These are phyloP conservation scores for Mustela nigripes DNA, from an alignment of 2,113 vertebrate species.

Conservation along the genomic window DNA sequence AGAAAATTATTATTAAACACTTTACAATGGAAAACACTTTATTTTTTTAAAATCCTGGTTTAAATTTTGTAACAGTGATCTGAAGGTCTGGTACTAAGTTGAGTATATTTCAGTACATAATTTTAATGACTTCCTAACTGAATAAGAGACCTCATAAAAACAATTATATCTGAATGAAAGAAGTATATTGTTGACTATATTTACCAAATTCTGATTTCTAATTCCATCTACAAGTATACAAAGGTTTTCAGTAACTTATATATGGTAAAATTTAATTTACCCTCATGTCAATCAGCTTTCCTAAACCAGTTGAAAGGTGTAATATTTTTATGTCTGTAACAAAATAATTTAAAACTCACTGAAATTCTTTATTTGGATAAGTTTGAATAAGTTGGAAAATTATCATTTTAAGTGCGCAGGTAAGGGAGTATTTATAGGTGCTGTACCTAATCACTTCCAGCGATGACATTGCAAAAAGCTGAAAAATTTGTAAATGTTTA, in stretches of 20 bases:
- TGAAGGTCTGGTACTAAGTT: conserved; percentile 4
- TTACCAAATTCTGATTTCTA: conserved; percentile 39
- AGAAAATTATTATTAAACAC: conserved; percentile 28
- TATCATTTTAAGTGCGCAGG: background rate
- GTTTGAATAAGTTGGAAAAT: background rate
- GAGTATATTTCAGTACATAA: background rate
- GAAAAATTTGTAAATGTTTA: background rate
- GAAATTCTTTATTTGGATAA: conserved; percentile 20
- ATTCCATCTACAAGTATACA: background rate
- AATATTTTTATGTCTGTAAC: background rate
- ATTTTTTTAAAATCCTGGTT: conserved; percentile 6
- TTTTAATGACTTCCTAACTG: conserved; percentile 1
- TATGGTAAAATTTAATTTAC: background rate
- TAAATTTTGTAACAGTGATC: conserved; percentile 21
- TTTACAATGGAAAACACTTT: conserved; percentile 40
- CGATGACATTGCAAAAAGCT: background rate
- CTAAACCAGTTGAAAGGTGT: background rate
- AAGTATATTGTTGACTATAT: background rate
- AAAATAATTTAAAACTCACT: background rate
- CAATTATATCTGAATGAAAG: background rate
- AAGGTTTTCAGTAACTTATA: conserved; percentile 20
- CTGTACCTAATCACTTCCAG: background rate
- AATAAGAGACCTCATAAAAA: background rate
- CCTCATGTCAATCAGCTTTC: background rate
- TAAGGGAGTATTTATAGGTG: background rate